Conservation (phyloP, 2,888 invertebrate genomes). For the Hirtodrosophila cameraria region DNA sequence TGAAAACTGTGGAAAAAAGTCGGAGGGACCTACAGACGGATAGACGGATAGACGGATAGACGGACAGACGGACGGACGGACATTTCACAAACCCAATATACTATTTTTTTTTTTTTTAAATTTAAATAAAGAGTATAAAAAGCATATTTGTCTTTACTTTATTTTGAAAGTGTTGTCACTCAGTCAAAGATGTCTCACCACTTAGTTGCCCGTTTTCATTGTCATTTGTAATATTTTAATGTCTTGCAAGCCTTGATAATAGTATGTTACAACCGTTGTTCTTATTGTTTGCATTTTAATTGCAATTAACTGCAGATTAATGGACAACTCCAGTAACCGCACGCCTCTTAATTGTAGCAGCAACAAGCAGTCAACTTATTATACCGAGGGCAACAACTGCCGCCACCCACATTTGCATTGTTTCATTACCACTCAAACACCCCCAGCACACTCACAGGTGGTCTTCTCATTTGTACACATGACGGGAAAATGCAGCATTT, state of each 20-base stretch:
- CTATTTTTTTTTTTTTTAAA: no score
- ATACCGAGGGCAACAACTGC: constrained; percentile 28
- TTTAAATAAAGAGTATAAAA: no score
- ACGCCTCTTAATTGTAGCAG: constrained; percentile 48
- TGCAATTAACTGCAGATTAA: constrained; percentile 77
- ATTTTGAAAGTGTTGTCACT: constrained; percentile 8
- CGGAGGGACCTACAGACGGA: no score
- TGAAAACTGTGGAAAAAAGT: no score
- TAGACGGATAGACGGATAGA: no score
- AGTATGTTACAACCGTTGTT: constrained; percentile 12
- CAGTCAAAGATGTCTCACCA: constrained; percentile 4
- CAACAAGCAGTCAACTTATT: constrained; percentile 44
- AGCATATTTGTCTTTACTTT: neutral
- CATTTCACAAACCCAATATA: no score
- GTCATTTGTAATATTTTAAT: constrained; percentile 46
- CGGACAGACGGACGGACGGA: no score
- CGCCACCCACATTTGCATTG: constrained; percentile 57
- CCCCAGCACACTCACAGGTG: constrained; percentile 2
- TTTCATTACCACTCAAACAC: constrained; percentile 73
- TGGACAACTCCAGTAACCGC: constrained; percentile 57
- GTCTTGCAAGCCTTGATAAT: constrained; percentile 19
- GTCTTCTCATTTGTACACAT: constrained; percentile 35
- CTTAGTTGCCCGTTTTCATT: constrained; percentile 26
- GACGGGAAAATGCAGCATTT: constrained; percentile 49
- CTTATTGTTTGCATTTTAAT: constrained; percentile 64